phyloP scores from a whole-genome alignment of 53 echinoderm and acorn worm species.

The Patiria pectinifera region DNA sequence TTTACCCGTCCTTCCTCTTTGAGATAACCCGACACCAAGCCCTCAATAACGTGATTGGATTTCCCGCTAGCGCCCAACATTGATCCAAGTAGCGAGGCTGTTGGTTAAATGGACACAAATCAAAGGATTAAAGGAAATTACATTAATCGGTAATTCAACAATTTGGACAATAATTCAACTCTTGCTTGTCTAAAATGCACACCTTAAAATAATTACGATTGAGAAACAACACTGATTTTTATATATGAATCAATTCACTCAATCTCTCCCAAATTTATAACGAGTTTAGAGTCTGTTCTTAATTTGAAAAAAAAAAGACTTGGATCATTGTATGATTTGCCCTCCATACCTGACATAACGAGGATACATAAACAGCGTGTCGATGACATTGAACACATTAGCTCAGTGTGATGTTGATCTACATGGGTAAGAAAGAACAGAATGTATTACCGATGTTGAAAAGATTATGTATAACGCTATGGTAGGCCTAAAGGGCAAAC shows the following conservation, averaged over 20 bases:
- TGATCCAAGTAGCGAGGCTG: conserved; percentile 7
- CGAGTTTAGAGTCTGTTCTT: no score
- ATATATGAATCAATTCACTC: no score
- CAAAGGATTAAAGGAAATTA: no score
- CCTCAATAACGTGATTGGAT: background rate
- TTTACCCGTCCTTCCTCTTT: conserved; percentile 44
- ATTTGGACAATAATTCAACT: no score
- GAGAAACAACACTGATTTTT: no score
- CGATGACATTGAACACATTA: background rate
- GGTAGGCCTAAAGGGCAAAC: background rate
- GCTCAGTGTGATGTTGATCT: background rate
- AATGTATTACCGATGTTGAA: background rate
- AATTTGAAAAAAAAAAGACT: no score
- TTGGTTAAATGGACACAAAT: background rate
- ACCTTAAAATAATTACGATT: no score
- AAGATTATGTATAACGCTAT: background rate
- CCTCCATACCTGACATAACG: conserved; percentile 49
- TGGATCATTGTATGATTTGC: background rate
- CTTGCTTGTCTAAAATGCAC: no score
- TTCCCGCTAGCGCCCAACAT: background rate
- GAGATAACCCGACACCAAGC: conserved; percentile 17
- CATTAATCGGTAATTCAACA: no score
- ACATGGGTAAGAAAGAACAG: background rate
- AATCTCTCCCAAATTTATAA: no score
- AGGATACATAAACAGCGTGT: background rate